These are phyloP conservation scores for Drosophila pandora DNA, from an alignment of 1,140 invertebrate species.

Conservation along the genomic window DNA sequence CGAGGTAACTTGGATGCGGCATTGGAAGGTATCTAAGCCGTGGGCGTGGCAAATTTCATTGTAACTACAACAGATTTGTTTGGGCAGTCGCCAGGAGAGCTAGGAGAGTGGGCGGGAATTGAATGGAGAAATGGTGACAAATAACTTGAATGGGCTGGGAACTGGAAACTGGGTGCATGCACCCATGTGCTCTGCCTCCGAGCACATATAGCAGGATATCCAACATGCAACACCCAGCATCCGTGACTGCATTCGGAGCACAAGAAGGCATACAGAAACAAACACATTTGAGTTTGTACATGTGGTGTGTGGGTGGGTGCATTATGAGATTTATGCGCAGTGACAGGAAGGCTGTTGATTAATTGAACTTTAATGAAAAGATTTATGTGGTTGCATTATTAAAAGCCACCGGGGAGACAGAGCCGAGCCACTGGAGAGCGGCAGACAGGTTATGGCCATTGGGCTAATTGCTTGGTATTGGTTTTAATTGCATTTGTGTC, in stretches of 20 bases:
- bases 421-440: slow-evolving; percentile 11
- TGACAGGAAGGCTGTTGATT: slow-evolving; percentile 76
- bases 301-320: slow-evolving; percentile 35
- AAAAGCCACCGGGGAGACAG: slow-evolving; percentile 42
- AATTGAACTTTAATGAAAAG: slow-evolving; percentile 82
- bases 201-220: background rate
- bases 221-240: slow-evolving; percentile 24
- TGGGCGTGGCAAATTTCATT: slow-evolving; percentile 71
- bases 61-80: slow-evolving; percentile 76
- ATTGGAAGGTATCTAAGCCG: slow-evolving; percentile 20
- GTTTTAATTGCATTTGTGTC: slow-evolving; percentile 42
- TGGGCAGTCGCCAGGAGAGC: slow-evolving; percentile 11
- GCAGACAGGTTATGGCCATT: slow-evolving; percentile 34
- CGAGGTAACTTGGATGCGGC: background rate
- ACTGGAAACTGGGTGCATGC: slow-evolving; percentile 1
- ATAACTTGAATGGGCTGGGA: slow-evolving; percentile 50
- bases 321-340: slow-evolving; percentile 70
- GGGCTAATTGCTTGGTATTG: slow-evolving; percentile 63
- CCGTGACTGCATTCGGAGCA: slow-evolving; percentile 30
- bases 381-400: slow-evolving; percentile 77
- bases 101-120: background rate
- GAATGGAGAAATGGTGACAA: slow-evolving; percentile 54
- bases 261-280: background rate
- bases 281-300: background rate
- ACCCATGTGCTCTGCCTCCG: slow-evolving; percentile 13